Percentiles rank a stretch among this genome's conserved stretches.
Evolutionary conservation across 2,888 invertebrate species (phyloP).

Genomic region (Prenolepis imparis): DNA sequence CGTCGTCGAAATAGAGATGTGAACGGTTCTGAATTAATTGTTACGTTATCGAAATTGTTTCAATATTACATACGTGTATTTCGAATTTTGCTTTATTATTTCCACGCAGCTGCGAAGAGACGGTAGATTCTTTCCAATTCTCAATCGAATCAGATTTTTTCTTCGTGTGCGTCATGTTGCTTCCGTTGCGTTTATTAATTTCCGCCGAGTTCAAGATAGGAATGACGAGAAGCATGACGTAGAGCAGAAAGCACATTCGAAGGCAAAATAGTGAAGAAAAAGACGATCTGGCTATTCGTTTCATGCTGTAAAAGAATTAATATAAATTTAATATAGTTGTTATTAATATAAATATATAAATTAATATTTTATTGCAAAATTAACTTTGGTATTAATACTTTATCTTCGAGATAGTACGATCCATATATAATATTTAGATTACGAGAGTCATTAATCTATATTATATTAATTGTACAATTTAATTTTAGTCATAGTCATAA

Average conservation of each 20-base stretch:
- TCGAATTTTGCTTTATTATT: conserved; percentile 6
- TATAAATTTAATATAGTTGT: no score
- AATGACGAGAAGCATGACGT: conserved; percentile 19
- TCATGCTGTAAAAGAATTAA: conserved; percentile 33
- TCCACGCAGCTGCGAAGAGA: not conserved
- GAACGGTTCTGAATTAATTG: not conserved
- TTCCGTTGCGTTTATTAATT: not conserved
- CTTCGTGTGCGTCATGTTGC: not conserved
- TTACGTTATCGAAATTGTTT: not conserved
- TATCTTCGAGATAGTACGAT: not conserved
- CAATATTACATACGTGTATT: not conserved
- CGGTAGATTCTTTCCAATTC: not conserved
- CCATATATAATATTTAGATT: not conserved
- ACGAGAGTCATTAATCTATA: not conserved
- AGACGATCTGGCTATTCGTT: not conserved
- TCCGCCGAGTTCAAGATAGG: conserved; percentile 19
- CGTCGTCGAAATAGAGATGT: not conserved
- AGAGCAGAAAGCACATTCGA: conserved; percentile 47
- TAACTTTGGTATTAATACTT: not conserved
- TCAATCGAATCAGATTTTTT: not conserved
- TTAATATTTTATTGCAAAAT: not conserved
- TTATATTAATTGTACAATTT: not conserved
- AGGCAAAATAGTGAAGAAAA: not conserved
- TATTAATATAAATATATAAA: not conserved
- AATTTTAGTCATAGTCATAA: not conserved